Evolutionary conservation across 92 coral and sea anemone genomes (phyloP).

Genomic region (Plumapathes pennacea): DNA sequence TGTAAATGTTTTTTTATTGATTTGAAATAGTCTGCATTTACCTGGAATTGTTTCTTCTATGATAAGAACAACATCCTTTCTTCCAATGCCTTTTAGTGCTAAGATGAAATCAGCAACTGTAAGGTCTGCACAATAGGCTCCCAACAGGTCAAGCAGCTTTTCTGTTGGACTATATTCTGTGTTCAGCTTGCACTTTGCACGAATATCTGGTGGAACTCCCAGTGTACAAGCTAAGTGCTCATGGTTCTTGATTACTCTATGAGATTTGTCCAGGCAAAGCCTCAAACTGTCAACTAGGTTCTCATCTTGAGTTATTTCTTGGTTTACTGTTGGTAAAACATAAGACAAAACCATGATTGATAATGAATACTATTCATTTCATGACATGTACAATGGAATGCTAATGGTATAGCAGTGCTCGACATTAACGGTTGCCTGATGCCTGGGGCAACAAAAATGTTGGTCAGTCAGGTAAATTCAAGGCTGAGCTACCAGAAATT

Average conservation of each 20-base stretch:
- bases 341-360: too few species aligned
- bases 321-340: constrained; percentile 3
- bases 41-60: constrained; percentile 4
- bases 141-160: constrained; percentile 26
- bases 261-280: constrained; percentile 23
- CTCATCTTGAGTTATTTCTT: neutral
- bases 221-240: constrained; percentile 49
- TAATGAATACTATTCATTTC: too few species aligned
- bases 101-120: constrained; percentile 24
- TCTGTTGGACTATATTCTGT: constrained; percentile 36
- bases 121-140: constrained; percentile 6
- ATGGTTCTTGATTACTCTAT: constrained; percentile 40
- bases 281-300: constrained; percentile 18
- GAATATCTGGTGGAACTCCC: constrained; percentile 29
- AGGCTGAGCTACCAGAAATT: too few species aligned
- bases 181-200: constrained; percentile 22
- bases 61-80: constrained; percentile 36
- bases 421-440: too few species aligned
- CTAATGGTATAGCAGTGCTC: too few species aligned
- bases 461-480: too few species aligned
- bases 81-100: constrained; percentile 7
- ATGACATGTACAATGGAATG: too few species aligned
- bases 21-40: too few species aligned
- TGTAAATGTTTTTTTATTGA: too few species aligned
- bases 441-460: too few species aligned